Evolutionary conservation across 2,888 invertebrate species (phyloP).

Genomic region (Synergus gifuensis): DNA sequence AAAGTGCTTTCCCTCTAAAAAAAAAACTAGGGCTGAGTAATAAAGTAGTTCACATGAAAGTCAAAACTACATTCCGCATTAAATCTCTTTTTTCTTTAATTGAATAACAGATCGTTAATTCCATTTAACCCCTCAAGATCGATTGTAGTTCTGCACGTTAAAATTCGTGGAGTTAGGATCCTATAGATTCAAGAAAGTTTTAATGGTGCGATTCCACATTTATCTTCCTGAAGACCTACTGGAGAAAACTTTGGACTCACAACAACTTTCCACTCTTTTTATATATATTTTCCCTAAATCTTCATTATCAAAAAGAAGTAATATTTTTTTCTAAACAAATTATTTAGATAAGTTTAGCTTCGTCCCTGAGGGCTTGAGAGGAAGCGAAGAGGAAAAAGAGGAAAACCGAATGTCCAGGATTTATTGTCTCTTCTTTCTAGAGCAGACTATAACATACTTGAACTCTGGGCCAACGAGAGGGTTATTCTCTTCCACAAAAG

Average conservation of each 20-base stretch:
- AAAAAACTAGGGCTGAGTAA: not conserved
- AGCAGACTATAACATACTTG: slow-evolving; percentile 8
- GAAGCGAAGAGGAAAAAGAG: slow-evolving; percentile 19
- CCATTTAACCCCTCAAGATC: not conserved
- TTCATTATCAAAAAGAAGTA: not conserved
- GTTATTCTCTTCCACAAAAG: not conserved
- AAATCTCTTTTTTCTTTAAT: slow-evolving; percentile 1
- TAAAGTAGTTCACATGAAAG: slow-evolving; percentile 8
- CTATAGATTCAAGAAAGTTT: not conserved
- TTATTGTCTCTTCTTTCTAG: slow-evolving; percentile 29
- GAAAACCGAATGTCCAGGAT: slow-evolving; percentile 31
- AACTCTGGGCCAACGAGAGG: not conserved
- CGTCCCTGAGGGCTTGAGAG: slow-evolving; percentile 18
- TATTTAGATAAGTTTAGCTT: not conserved
- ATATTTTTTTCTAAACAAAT: not conserved
- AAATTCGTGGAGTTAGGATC: not conserved
- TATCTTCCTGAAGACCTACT: not conserved
- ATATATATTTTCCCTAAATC: not conserved
- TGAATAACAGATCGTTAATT: not conserved
- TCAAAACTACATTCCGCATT: not conserved
- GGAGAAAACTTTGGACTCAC: not conserved
- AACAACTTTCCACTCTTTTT: too few relatives aligned
- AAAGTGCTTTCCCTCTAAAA: slow-evolving; percentile 23
- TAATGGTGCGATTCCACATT: not conserved
- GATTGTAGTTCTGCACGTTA: not conserved